phyloP scores from a whole-genome alignment of 2,888 invertebrate genomes.

The Platycnemis pennipes region DNA sequence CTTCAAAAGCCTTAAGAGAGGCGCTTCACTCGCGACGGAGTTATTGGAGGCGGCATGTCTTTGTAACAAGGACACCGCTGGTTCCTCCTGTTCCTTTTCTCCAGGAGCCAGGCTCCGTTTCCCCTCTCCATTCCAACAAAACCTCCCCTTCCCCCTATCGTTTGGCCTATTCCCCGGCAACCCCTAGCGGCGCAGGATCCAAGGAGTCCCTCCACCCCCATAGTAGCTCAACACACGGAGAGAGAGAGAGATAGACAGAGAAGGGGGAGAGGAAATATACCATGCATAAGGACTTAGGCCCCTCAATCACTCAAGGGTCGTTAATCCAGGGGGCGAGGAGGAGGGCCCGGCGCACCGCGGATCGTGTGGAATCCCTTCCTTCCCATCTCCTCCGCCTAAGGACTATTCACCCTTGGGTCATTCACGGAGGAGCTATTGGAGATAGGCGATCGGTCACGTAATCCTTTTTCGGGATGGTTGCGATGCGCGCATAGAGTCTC shows the following conservation, averaged over 20 bases:
- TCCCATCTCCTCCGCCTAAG: slow-evolving; percentile 10
- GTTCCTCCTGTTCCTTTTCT: background rate
- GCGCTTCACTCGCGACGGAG: background rate
- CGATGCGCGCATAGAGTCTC: background rate
- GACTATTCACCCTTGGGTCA: slow-evolving; percentile 39
- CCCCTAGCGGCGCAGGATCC: background rate
- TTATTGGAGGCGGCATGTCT: background rate
- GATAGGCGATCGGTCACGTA: slow-evolving; percentile 36
- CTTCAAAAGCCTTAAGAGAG: background rate
- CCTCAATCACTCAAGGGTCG: slow-evolving; percentile 16
- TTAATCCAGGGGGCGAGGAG: background rate
- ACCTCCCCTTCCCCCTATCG: background rate
- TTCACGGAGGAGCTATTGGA: slow-evolving; percentile 16
- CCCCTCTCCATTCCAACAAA: background rate
- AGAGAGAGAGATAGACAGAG: background rate
- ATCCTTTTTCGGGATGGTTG: background rate
- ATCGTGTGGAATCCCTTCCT: slow-evolving; percentile 27
- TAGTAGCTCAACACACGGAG: background rate
- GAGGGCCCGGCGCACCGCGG: background rate
- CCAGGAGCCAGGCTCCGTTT: background rate
- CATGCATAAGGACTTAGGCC: slow-evolving; percentile 25
- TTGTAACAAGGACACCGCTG: slow-evolving; percentile 1
- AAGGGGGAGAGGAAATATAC: background rate
- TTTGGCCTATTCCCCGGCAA: background rate
- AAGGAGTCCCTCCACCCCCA: background rate